These are phyloP conservation scores for Psilopsiagon aurifrons DNA, from an alignment of 2,113 vertebrate genomes.

Conservation along the genomic window DNA sequence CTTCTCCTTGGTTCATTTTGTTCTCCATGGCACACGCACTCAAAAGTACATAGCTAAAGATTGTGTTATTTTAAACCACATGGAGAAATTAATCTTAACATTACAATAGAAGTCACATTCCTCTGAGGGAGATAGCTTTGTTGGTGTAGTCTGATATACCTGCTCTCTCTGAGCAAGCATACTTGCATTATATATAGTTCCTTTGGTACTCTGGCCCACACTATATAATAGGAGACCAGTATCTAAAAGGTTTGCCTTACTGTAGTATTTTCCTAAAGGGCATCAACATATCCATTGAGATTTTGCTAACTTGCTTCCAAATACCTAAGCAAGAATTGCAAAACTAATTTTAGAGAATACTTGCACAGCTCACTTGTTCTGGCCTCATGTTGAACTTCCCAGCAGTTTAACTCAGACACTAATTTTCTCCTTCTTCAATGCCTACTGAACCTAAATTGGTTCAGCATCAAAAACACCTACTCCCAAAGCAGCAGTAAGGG, in stretches of 20 bases:
- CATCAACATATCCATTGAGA: not conserved
- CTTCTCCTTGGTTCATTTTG: not conserved
- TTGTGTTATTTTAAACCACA: not conserved
- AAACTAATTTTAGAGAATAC: not conserved
- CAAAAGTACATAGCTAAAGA: not conserved
- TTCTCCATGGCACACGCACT: not conserved
- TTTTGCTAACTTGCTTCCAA: not conserved
- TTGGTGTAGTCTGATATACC: not conserved
- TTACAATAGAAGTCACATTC: not conserved
- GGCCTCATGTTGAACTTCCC: not conserved
- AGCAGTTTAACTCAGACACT: not conserved
- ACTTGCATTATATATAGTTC: not conserved
- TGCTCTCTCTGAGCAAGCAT: not conserved
- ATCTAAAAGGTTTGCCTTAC: not conserved
- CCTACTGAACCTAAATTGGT: not conserved
- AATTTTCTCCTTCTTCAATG: not conserved
- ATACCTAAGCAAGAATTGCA: not conserved
- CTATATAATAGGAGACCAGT: not conserved
- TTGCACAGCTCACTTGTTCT: not conserved
- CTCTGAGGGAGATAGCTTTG: not conserved
- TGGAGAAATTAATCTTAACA: not conserved
- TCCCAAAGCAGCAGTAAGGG: not conserved
- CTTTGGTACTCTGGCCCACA: not conserved
- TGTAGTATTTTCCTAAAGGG: not conserved
- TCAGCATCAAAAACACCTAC: not conserved